A percentile compares a stretch with the other conserved stretches of the same genome.
Evolutionary conservation across 2,888 invertebrate species (phyloP).

Genomic region (Drosophila mercatorum): DNA sequence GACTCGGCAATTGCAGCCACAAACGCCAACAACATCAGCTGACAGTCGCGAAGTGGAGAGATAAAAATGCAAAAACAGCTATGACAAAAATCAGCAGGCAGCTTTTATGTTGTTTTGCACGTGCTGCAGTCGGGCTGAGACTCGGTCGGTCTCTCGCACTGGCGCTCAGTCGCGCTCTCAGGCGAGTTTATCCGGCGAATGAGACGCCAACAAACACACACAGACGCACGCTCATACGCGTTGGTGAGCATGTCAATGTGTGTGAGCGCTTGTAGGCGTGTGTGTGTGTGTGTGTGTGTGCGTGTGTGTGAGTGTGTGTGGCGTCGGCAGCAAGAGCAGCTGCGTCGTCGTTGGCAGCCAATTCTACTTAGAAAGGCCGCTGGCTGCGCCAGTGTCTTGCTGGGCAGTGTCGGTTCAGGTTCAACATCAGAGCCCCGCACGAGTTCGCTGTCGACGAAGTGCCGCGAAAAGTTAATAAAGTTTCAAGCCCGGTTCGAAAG

Average conservation of each 20-base stretch:
- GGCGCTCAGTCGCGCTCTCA: slow-evolving; percentile 34
- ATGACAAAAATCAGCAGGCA: slow-evolving; percentile 46
- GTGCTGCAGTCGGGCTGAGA: slow-evolving; percentile 57
- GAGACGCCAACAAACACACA: slow-evolving; percentile 67
- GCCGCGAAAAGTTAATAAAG: slow-evolving; percentile 28
- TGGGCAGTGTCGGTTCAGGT: slow-evolving; percentile 84
- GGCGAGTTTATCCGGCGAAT: slow-evolving; percentile 75
- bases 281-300: slow-evolving; percentile 14
- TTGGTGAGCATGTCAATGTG: slow-evolving; percentile 31
- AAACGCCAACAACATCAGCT: slow-evolving; percentile 51
- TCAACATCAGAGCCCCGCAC: slow-evolving; percentile 80
- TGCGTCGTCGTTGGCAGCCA: slow-evolving; percentile 43
- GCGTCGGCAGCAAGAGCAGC: slow-evolving; percentile 43
- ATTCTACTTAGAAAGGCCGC: slow-evolving; percentile 83
- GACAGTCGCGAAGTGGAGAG: slow-evolving; percentile 47
- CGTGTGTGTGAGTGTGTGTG: slow-evolving; percentile 14
- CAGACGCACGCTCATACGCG: slow-evolving; percentile 30
- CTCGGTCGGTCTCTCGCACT: slow-evolving; percentile 35
- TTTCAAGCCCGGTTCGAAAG: slow-evolving; percentile 32
- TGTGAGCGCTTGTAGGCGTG: slow-evolving; percentile 12
- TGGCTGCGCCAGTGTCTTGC: slow-evolving; percentile 78
- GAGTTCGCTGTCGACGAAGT: slow-evolving; percentile 57
- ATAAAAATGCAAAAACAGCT: slow-evolving; percentile 52
- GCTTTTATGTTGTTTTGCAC: slow-evolving; percentile 75
- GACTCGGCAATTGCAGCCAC: slow-evolving; percentile 41